These are phyloP conservation scores for Ctenopoma multispine DNA, from an alignment of 2,797 vertebrate genomes.

Conservation along the genomic window DNA sequence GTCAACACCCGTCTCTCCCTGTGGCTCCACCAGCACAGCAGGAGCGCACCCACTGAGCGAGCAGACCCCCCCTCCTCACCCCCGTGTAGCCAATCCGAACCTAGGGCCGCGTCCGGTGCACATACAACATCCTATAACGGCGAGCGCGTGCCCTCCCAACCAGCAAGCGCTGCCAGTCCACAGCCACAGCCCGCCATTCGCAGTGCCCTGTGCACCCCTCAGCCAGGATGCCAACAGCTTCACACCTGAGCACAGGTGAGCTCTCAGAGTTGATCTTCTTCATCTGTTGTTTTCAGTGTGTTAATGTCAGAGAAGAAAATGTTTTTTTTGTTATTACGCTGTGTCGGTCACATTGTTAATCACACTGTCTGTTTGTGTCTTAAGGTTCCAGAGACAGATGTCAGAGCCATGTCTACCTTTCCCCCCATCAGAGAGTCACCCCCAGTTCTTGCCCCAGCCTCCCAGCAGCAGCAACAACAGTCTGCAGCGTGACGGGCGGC, in stretches of 20 bases:
- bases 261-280: not conserved
- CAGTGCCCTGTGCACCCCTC: slow-evolving; percentile 88
- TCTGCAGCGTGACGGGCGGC: slow-evolving; percentile 87
- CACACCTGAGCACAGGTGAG: slow-evolving; percentile 92
- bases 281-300: not conserved
- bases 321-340: too few relatives aligned
- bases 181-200: slow-evolving; percentile 86
- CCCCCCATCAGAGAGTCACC: slow-evolving; percentile 84
- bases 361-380: not conserved
- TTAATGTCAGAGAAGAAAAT: too few relatives aligned
- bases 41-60: slow-evolving; percentile 80
- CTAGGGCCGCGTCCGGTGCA: slow-evolving; percentile 66
- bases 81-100: slow-evolving; percentile 64
- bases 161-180: slow-evolving; percentile 74
- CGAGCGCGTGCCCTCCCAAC: slow-evolving; percentile 52
- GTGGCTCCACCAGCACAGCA: slow-evolving; percentile 77
- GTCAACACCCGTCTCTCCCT: slow-evolving; percentile 89
- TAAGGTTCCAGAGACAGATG: slow-evolving; percentile 95
- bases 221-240: slow-evolving; percentile 88
- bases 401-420: slow-evolving; percentile 91
- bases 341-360: not conserved
- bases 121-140: slow-evolving; percentile 66
- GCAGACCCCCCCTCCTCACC: slow-evolving; percentile 74
- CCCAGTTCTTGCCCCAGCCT: slow-evolving; percentile 87
- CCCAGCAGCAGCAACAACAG: slow-evolving; percentile 62